A percentile compares a stretch with the other conserved stretches of the same genome.
Conservation (phyloP, 2,113 vertebrate genomes). For the Grammomys dolichurus region DNA sequence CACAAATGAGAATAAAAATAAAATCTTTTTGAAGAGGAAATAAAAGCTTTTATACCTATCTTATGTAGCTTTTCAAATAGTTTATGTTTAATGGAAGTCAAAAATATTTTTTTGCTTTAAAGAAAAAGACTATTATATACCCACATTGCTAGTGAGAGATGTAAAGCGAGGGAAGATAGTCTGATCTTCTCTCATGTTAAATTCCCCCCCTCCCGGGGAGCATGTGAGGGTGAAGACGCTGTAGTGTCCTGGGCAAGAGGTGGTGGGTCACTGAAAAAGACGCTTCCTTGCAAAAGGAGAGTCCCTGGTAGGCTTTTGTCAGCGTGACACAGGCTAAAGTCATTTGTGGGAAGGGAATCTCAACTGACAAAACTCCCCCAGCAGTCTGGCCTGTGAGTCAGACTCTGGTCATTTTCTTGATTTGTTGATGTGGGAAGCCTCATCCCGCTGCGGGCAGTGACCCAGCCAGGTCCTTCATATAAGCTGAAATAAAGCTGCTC, state of each 20-base stretch:
- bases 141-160: background rate
- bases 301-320: background rate
- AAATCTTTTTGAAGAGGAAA: background rate
- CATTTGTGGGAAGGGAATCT: background rate
- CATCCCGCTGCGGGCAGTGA: background rate
- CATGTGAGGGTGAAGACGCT: background rate
- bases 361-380: background rate
- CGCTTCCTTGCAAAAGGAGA: background rate
- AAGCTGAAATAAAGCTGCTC: background rate
- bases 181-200: conserved; percentile 44
- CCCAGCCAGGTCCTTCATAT: background rate
- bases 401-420: background rate
- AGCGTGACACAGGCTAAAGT: background rate
- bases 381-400: background rate
- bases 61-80: conserved; percentile 44
- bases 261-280: background rate
- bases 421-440: background rate
- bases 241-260: background rate
- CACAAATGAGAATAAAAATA: background rate
- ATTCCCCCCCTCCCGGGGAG: background rate
- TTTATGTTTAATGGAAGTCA: conserved; percentile 24
- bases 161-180: background rate
- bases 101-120: conserved; percentile 9
- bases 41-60: background rate
- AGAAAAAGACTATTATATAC: background rate